phyloP scores from a whole-genome alignment of 2,113 vertebrate genomes.

The Synodontis membranacea region DNA sequence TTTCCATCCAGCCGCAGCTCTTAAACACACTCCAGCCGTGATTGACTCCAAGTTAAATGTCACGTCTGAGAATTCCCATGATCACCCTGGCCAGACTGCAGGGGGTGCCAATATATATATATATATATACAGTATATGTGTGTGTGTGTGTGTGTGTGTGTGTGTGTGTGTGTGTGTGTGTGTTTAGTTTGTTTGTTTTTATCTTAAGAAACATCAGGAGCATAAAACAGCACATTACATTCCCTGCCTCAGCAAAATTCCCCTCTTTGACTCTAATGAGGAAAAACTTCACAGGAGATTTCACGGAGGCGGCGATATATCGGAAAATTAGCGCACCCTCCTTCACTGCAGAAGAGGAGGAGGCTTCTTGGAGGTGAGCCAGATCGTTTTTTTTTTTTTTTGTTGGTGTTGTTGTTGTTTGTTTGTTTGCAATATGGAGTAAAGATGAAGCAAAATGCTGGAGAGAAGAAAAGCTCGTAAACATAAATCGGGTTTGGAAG shows the following conservation, averaged over 20 bases:
- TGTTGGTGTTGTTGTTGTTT: too few relatives aligned
- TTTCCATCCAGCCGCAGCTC: neutral
- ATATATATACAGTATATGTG: too few relatives aligned
- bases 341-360: neutral
- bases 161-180: too few relatives aligned
- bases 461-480: neutral
- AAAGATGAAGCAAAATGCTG: neutral
- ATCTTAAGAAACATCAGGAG: neutral
- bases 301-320: slow-evolving; percentile 27
- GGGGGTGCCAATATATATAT: too few relatives aligned
- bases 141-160: too few relatives aligned
- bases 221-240: slow-evolving; percentile 10
- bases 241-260: slow-evolving; percentile 34
- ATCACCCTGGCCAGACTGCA: too few relatives aligned
- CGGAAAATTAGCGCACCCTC: slow-evolving; percentile 15
- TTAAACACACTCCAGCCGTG: neutral
- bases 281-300: slow-evolving; percentile 34
- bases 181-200: neutral
- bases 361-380: neutral
- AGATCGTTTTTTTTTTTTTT: too few relatives aligned
- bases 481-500: neutral
- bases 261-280: slow-evolving; percentile 20
- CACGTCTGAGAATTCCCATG: neutral
- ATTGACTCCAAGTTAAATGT: neutral
- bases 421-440: neutral